Evolutionary conservation across 2,113 vertebrate species (phyloP).

Genomic region (Sclerurus mexicanus): DNA sequence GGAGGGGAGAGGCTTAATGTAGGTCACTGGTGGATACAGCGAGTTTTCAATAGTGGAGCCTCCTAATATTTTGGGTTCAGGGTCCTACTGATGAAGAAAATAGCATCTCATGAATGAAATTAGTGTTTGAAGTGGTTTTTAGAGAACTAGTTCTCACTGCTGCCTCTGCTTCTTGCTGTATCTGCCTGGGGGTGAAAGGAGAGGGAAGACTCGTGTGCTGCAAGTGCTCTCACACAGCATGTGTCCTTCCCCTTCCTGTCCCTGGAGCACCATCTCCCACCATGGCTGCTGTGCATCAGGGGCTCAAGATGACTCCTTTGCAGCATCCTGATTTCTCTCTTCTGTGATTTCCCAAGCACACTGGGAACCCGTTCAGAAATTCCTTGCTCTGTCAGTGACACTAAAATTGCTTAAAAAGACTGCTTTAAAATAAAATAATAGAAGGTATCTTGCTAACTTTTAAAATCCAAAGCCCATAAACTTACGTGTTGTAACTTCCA

Average conservation of each 20-base stretch:
- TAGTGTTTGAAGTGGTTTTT: neutral
- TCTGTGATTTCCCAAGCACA: neutral
- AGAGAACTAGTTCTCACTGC: accelerated
- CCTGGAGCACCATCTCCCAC: neutral
- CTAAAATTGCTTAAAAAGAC: neutral
- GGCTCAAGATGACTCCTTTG: neutral
- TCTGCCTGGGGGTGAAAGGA: neutral
- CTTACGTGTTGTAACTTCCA: neutral
- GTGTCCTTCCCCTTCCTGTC: neutral
- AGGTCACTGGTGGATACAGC: neutral
- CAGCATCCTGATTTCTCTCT: neutral
- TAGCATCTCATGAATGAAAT: neutral
- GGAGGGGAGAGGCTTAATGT: neutral
- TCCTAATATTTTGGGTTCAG: neutral
- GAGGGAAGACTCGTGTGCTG: neutral
- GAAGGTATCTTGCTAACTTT: neutral
- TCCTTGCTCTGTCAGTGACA: neutral
- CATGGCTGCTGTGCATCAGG: neutral
- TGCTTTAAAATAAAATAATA: neutral
- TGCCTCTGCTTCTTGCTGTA: neutral
- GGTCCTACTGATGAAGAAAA: neutral
- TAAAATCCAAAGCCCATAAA: neutral
- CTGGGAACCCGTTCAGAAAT: neutral
- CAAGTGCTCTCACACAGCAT: neutral
- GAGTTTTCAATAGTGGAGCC: neutral